Percentiles rank a stretch among this genome's conserved stretches.
These are phyloP conservation scores for Pseudoips prasinana DNA, from an alignment of 2,888 invertebrate genomes.

Conservation along the genomic window DNA sequence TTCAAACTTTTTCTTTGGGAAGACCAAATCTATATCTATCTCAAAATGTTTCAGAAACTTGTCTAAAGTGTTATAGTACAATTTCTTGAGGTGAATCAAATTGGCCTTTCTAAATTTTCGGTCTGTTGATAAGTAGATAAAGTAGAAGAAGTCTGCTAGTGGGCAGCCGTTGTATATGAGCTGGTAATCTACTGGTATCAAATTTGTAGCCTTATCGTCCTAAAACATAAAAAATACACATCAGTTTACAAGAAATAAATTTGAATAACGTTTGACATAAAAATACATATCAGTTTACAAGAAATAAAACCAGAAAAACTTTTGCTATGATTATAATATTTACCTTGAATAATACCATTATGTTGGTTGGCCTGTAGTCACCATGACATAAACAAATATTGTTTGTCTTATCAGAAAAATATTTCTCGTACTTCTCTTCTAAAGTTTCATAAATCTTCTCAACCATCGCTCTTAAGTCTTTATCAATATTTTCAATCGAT, in stretches of 20 bases:
- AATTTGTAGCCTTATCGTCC: constrained; percentile 38
- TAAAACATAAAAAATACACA: too few relatives aligned
- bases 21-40: constrained; percentile 38
- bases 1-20: constrained; percentile 42
- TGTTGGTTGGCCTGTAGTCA: constrained; percentile 58
- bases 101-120: constrained; percentile 43
- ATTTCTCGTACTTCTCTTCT: not conserved
- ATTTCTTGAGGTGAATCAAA: constrained; percentile 37
- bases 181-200: constrained; percentile 51
- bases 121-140: constrained; percentile 53
- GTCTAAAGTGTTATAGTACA: constrained; percentile 42
- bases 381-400: constrained; percentile 51
- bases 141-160: constrained; percentile 44
- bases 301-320: too few relatives aligned
- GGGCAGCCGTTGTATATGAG: constrained; percentile 43
- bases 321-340: constrained; percentile 29
- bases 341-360: constrained; percentile 49
- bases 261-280: too few relatives aligned
- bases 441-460: constrained; percentile 24
- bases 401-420: not conserved
- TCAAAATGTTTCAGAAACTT: constrained; percentile 42
- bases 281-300: too few relatives aligned
- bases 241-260: too few relatives aligned
- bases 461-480: constrained; percentile 29
- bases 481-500: constrained; percentile 29